A percentile compares a stretch with the other conserved stretches of the same genome.
Conservation (phyloP, 1,140 invertebrate genomes). For the Augochlora pura region DNA sequence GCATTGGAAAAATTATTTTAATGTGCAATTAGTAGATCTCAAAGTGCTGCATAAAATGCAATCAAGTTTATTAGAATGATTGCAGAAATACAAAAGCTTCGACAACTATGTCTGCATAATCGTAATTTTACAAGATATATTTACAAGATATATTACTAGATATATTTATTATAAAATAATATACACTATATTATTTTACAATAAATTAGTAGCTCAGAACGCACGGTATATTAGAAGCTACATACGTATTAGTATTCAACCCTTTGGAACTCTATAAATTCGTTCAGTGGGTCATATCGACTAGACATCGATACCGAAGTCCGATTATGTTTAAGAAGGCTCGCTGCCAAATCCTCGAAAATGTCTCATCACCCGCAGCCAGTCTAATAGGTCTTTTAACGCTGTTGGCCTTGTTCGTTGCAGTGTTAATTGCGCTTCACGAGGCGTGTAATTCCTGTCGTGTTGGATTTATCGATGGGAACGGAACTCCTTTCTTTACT, state of each 20-base stretch:
- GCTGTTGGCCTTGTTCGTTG: constrained; percentile 17
- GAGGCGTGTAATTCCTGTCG: constrained; percentile 21
- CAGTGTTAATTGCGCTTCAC: constrained; percentile 13
- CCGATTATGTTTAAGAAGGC: constrained; percentile 24
- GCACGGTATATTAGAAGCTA: background rate
- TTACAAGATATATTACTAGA: too few relatives aligned
- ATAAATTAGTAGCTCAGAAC: background rate
- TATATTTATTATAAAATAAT: too few relatives aligned
- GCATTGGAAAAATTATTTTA: too few relatives aligned
- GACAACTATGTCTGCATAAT: too few relatives aligned
- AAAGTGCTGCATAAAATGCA: too few relatives aligned
- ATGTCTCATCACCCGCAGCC: background rate
- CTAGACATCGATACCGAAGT: background rate
- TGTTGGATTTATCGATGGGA: constrained; percentile 30
- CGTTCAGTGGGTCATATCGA: constrained; percentile 7
- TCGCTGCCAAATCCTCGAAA: constrained; percentile 7
- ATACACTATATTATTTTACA: too few relatives aligned
- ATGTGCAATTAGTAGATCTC: too few relatives aligned
- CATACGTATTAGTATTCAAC: background rate
- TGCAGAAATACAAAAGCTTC: too few relatives aligned
- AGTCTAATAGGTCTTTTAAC: constrained; percentile 35
- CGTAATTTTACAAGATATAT: too few relatives aligned
- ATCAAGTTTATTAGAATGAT: too few relatives aligned
- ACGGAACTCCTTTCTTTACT: background rate
- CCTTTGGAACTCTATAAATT: background rate